These are phyloP conservation scores for Pomatostomus ruficeps DNA, from an alignment of 2,113 vertebrate species.

Conservation along the genomic window DNA sequence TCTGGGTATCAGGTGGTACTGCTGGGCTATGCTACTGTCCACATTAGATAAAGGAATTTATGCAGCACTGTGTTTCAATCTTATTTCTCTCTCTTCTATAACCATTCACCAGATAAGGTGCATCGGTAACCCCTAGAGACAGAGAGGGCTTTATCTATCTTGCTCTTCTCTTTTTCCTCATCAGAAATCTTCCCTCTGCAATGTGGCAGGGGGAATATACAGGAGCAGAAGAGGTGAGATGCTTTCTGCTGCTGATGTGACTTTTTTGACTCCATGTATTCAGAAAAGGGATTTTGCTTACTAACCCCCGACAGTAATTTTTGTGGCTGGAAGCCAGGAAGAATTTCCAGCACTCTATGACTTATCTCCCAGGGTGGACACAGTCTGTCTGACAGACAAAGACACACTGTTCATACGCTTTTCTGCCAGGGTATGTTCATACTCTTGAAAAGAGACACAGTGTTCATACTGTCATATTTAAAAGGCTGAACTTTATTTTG, in stretches of 20 bases:
- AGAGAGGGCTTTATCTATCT: neutral
- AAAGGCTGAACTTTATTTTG: neutral
- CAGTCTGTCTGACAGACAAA: neutral
- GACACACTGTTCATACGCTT: neutral
- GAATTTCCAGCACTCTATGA: neutral
- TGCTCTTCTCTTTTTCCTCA: neutral
- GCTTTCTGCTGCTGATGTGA: neutral
- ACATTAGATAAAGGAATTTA: neutral
- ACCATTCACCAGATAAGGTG: neutral
- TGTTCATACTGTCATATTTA: neutral
- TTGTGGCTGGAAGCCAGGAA: neutral
- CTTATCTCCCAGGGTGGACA: neutral
- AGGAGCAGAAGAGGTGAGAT: neutral
- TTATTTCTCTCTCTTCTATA: neutral
- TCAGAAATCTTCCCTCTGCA: neutral
- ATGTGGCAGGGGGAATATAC: neutral
- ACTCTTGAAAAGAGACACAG: neutral
- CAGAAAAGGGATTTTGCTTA: neutral
- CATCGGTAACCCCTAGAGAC: neutral
- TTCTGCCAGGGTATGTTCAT: neutral
- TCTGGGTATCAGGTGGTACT: neutral
- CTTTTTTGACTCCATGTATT: neutral
- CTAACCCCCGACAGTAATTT: slow-evolving; percentile 4
- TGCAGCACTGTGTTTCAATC: neutral
- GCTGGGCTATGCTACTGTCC: neutral